phyloP scores from a whole-genome alignment of 2,113 vertebrate genomes.

The Cebus imitator region DNA sequence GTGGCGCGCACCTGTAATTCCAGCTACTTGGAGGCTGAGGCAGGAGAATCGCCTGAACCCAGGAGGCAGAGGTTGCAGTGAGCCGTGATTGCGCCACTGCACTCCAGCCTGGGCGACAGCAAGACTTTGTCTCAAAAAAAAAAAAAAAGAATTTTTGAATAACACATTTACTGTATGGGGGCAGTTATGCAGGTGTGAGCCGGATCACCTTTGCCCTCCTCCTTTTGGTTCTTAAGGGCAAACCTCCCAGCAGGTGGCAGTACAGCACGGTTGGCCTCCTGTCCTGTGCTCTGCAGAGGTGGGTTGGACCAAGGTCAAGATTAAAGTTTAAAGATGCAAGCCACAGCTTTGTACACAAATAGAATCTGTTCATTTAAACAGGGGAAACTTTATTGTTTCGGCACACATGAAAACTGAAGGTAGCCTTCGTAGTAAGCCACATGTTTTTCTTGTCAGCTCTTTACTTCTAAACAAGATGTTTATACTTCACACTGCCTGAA shows the following conservation, averaged over 20 bases:
- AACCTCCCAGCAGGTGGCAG: constrained; percentile 43
- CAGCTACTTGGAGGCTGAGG: too few relatives aligned
- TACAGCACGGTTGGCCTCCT: background rate
- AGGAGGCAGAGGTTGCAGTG: too few relatives aligned
- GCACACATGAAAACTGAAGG: background rate
- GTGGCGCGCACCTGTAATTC: too few relatives aligned
- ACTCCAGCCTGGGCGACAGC: too few relatives aligned
- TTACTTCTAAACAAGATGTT: background rate
- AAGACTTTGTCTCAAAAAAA: too few relatives aligned
- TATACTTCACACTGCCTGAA: background rate
- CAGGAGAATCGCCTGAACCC: too few relatives aligned
- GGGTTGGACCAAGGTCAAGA: background rate
- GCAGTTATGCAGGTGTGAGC: background rate
- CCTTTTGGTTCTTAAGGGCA: background rate
- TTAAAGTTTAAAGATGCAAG: background rate
- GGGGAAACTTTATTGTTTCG: background rate
- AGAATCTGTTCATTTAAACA: background rate
- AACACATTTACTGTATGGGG: background rate
- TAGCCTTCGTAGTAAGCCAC: background rate
- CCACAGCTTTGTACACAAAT: background rate
- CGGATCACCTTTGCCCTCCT: background rate
- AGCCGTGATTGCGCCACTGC: too few relatives aligned
- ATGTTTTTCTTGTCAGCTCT: background rate
- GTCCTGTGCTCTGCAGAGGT: background rate
- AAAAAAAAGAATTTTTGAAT: background rate